Evolutionary conservation across 2,797 vertebrate species (phyloP).

Genomic region (Mormyrops attenuatus): DNA sequence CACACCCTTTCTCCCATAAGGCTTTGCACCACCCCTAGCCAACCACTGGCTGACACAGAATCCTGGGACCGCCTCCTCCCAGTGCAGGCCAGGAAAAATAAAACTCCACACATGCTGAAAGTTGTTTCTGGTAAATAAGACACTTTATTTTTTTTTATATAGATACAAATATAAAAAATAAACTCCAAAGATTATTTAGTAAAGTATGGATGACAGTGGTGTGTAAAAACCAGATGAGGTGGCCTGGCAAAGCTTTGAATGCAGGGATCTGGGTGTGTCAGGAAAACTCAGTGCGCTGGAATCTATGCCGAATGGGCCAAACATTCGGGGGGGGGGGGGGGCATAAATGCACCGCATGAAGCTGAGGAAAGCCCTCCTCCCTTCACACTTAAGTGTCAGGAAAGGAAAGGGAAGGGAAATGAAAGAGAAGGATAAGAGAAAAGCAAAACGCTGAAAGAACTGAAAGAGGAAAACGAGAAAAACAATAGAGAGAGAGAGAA

Average conservation of each 20-base stretch:
- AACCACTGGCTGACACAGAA: constrained; percentile 44
- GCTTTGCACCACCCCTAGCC: constrained; percentile 35
- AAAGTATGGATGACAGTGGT: neutral
- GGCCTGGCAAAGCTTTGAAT: neutral
- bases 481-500: neutral
- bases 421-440: neutral
- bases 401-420: constrained; percentile 2
- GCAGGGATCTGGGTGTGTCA: constrained; percentile 51
- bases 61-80: constrained; percentile 35
- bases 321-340: constrained; percentile 28
- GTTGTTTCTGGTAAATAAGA: constrained; percentile 29
- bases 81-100: constrained; percentile 46
- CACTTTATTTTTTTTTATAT: constrained; percentile 21
- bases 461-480: neutral
- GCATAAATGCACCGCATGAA: neutral
- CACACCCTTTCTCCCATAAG: constrained; percentile 39
- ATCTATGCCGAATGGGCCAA: constrained; percentile 48
- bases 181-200: neutral
- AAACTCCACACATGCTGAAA: constrained; percentile 28
- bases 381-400: neutral
- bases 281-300: constrained; percentile 62
- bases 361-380: neutral
- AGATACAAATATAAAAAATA: neutral
- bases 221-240: neutral
- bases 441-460: neutral